Conservation (phyloP, 2,888 invertebrate species). For the Cremastobaeus sp. region DNA sequence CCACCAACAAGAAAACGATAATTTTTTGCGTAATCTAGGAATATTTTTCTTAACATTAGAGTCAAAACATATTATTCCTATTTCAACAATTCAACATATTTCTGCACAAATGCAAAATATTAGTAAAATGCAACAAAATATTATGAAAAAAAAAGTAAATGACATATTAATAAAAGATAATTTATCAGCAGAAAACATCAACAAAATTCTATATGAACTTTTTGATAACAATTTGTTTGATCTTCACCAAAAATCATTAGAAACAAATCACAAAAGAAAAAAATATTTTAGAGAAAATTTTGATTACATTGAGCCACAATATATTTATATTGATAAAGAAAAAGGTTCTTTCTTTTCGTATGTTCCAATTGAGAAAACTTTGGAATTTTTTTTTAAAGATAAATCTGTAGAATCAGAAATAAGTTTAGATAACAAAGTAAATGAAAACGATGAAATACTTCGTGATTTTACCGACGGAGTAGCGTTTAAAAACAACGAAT, state of each 20-base stretch:
- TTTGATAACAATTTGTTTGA: background rate
- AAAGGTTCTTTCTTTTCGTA: conserved; percentile 3
- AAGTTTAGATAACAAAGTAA: background rate
- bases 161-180: background rate
- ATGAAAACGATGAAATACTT: conserved; percentile 30
- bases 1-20: background rate
- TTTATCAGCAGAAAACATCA: background rate
- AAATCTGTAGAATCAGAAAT: background rate
- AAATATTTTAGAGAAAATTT: conserved; percentile 11
- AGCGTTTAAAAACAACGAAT: conserved; percentile 56
- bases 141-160: background rate
- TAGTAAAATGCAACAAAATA: background rate
- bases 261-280: conserved; percentile 19
- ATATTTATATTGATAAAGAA: background rate
- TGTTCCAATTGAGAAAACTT: conserved; percentile 8
- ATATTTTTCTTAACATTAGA: conserved; percentile 6
- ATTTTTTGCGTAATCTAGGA: background rate
- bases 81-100: background rate
- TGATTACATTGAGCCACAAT: background rate
- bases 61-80: background rate
- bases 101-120: background rate
- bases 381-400: conserved; percentile 8
- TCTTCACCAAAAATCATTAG: background rate
- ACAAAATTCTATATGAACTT: background rate
- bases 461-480: conserved; percentile 6